Base-by-base conservation (phyloP, 2,113 vertebrate species). In the Tautogolabrus adspersus region DNA sequence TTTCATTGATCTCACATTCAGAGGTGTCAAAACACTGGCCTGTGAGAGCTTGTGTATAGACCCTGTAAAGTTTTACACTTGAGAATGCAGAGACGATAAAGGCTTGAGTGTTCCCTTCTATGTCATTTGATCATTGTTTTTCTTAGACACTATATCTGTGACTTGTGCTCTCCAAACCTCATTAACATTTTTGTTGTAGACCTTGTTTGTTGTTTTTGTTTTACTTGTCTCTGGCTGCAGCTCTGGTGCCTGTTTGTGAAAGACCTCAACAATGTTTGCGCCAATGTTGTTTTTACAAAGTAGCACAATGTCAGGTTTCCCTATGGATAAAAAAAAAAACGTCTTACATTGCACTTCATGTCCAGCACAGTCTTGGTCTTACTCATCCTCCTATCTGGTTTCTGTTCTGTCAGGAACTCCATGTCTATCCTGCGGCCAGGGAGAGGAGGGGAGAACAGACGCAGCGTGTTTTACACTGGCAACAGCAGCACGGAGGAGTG, bases 391-490 rank as follows among this genome's bases (percentile, higher is more conserved):
- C 10, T 38, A 19, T 56, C 56, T 68, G 58, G 10, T 62, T 21
- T 60, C 21, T 63, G 22, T 18, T 61, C 40, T 72, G 37, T 61
- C 85, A 99, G 98, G 89, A 97, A 98, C 87, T 98, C 97, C 6
- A 96, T 99, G 96, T 96, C 96, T 6, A 95, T 96, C 19, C 91
- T 98, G 77, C 96, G 97, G 30, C 79, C 91, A 2, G 92, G 94
- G 12, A 93, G 94, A 90, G 95, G 90, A 57, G 92, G 85, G 0
- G 98, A 99, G 1, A 94, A 89, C 87, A 94, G 96, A 51, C 95
- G 84, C 83, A 99, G 97, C 1, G 21, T 98, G 11, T 98, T 99
- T 91, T 98, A 99, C 57, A 96, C 96, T 34, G 21, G 19, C 72
- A 94, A 6, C 9, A 84, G 34, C 75, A 82, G n/a, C 10, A 22